These are phyloP conservation scores for Petrolisthes cinctipes DNA, from an alignment of 2,888 invertebrate species.

Conservation along the genomic window DNA sequence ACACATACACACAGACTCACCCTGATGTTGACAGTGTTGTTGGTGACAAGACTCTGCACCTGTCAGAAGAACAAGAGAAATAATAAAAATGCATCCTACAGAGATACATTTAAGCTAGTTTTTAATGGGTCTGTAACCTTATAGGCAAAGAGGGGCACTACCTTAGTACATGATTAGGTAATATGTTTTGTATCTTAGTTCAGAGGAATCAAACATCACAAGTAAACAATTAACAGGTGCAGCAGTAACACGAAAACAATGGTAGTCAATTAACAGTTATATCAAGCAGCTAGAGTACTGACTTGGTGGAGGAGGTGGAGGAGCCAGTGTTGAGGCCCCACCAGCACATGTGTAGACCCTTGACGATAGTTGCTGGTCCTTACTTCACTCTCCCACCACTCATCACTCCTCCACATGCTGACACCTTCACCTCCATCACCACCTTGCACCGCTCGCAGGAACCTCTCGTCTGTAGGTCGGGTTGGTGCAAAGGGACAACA, in stretches of 20 bases:
- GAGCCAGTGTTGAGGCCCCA: neutral
- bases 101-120: too few relatives aligned
- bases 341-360: neutral
- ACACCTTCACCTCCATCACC: neutral
- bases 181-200: neutral
- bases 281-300: neutral
- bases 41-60: neutral
- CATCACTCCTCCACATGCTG: neutral
- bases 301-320: neutral
- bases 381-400: neutral
- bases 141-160: too few relatives aligned
- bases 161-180: too few relatives aligned
- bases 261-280: neutral
- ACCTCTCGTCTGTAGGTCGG: neutral
- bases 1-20: slow-evolving; percentile 16
- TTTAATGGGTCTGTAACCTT: too few relatives aligned
- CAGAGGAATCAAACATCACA: neutral
- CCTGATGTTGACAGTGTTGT: slow-evolving; percentile 13
- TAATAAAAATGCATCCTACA: neutral
- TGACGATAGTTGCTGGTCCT: neutral
- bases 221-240: neutral
- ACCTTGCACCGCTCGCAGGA: neutral
- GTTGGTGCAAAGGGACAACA: neutral
- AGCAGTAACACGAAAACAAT: neutral
- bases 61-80: neutral